These are phyloP conservation scores for Trichacis sp. DNA, from an alignment of 2,888 invertebrate genomes.

Conservation along the genomic window DNA sequence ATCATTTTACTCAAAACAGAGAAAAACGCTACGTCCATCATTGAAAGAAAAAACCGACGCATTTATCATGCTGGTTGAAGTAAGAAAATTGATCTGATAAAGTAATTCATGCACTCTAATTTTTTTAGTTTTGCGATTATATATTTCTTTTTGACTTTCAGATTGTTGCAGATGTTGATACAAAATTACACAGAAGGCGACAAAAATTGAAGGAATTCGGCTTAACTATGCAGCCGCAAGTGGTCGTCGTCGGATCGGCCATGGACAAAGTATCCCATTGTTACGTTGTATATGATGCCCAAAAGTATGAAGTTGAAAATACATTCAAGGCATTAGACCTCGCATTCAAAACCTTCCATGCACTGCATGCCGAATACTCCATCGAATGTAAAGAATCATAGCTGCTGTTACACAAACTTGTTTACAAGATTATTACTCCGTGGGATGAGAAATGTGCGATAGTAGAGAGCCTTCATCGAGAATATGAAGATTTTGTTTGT, in stretches of 20 bases:
- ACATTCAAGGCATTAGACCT: slow-evolving; percentile 30
- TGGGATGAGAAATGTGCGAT: slow-evolving; percentile 3
- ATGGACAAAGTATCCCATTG: slow-evolving; percentile 20
- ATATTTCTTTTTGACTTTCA: neutral
- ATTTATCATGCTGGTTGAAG: no score
- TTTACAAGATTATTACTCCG: slow-evolving; percentile 28
- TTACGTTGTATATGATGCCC: slow-evolving; percentile 26
- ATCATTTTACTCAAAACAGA: no score
- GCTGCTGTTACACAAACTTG: slow-evolving; percentile 35
- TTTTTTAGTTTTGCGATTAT: no score
- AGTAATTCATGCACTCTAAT: no score
- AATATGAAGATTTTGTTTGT: no score
- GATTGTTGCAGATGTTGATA: neutral
- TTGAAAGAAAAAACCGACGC: no score
- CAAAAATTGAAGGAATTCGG: neutral
- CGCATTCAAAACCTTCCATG: slow-evolving; percentile 36
- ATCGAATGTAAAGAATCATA: slow-evolving; percentile 34
- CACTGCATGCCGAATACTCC: slow-evolving; percentile 33
- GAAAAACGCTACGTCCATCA: no score
- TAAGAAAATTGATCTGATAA: no score
- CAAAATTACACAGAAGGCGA: neutral
- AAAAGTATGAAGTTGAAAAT: slow-evolving; percentile 25
- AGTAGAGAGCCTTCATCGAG: no score
- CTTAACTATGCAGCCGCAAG: slow-evolving; percentile 31
- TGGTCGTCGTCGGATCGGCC: slow-evolving; percentile 25